Conservation (phyloP, 2,888 invertebrate genomes). For the Drosophila eohydei region DNA sequence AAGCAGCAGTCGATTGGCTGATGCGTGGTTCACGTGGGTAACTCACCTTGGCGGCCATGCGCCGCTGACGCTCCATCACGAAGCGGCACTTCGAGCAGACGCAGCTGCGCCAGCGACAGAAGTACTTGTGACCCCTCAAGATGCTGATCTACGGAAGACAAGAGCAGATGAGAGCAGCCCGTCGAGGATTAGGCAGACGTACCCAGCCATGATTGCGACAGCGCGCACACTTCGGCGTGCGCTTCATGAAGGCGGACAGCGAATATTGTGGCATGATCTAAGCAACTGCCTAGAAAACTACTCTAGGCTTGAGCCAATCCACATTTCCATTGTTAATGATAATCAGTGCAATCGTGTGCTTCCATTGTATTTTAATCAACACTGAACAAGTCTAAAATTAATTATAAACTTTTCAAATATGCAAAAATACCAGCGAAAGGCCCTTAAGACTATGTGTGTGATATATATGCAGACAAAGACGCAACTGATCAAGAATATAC, state of each 20-base stretch:
- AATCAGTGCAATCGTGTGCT: background rate
- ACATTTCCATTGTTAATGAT: background rate
- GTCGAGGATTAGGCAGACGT: background rate
- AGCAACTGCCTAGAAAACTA: background rate
- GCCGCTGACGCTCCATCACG: background rate
- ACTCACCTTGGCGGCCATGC: background rate
- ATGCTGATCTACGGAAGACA: background rate
- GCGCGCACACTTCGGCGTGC: background rate
- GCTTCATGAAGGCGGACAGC: background rate
- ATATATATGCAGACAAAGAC: background rate
- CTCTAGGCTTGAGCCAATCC: no score
- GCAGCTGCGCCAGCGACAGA: conserved; percentile 1
- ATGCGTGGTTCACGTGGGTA: background rate
- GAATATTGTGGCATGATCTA: background rate
- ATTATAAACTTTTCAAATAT: background rate
- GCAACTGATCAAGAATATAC: background rate
- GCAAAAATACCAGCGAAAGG: background rate
- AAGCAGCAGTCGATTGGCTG: background rate
- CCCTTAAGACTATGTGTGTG: background rate
- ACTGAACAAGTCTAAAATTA: background rate
- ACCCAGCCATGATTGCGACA: background rate
- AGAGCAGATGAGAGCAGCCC: background rate
- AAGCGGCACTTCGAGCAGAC: background rate
- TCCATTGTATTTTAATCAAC: background rate
- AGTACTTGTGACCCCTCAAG: background rate